Percentiles rank a stretch among this genome's conserved stretches.
Conservation (phyloP, 2,797 vertebrate genomes). For the Apogon hyalosoma region DNA sequence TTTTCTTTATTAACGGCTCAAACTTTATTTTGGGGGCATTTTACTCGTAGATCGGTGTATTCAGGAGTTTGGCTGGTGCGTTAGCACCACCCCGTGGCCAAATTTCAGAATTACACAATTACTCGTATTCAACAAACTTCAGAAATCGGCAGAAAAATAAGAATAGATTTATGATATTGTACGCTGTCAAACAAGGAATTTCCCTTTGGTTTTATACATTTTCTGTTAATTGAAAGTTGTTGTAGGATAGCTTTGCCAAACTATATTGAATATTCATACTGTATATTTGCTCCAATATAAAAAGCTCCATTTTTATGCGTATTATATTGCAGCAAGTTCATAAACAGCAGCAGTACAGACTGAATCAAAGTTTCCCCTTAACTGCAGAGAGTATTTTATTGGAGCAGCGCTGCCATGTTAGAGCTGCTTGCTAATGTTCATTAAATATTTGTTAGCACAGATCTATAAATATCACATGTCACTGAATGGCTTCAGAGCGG, state of each 20-base stretch:
- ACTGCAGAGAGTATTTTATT: constrained; percentile 54
- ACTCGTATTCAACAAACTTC: constrained; percentile 27
- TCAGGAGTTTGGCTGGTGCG: neutral
- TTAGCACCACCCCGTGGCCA: constrained; percentile 60
- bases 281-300: neutral
- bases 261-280: neutral
- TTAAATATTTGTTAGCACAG: constrained; percentile 88
- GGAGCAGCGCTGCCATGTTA: constrained; percentile 62
- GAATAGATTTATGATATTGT: neutral
- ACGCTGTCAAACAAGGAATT: neutral
- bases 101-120: neutral
- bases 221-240: neutral
- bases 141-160: constrained; percentile 2
- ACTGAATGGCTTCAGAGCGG: constrained; percentile 82
- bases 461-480: constrained; percentile 88
- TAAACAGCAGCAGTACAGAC: constrained; percentile 11
- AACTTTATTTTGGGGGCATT: too few relatives aligned
- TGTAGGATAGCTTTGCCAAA: neutral
- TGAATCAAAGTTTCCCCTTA: constrained; percentile 49
- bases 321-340: neutral
- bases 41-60: too few relatives aligned
- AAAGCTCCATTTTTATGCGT: neutral
- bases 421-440: constrained; percentile 83
- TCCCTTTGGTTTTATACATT: neutral
- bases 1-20: too few relatives aligned